Evolutionary conservation across 53 echinoderm and acorn worm species (phyloP).

Genomic region (Stichopus horrens): DNA sequence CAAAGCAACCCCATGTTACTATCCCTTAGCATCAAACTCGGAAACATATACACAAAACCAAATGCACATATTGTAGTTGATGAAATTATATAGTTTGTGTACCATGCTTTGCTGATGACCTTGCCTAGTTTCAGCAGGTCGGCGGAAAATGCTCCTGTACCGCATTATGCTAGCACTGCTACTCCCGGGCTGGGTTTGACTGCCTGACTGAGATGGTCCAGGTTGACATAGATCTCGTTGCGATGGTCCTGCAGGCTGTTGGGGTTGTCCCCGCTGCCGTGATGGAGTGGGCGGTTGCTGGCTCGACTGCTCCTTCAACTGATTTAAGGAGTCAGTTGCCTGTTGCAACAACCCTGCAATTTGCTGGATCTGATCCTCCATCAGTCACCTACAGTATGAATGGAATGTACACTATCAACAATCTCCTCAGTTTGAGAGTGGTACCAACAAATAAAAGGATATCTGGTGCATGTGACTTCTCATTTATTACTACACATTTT

Average conservation of each 20-base stretch:
- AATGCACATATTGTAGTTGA: no score
- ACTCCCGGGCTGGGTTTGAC: not conserved
- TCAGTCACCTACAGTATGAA: not conserved
- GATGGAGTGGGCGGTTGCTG: not conserved
- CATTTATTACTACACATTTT: no score
- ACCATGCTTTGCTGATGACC: constrained; percentile 2
- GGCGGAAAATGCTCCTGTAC: not conserved
- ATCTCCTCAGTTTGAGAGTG: no score
- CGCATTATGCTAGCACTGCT: not conserved
- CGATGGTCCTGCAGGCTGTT: not conserved
- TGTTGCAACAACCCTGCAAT: not conserved
- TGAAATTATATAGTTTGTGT: not conserved
- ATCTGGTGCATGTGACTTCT: no score
- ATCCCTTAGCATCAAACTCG: no score
- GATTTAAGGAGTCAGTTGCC: not conserved
- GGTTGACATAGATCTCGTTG: not conserved
- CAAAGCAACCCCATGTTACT: no score
- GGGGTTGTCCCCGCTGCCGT: not conserved
- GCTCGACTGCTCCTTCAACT: no score
- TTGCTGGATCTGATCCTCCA: not conserved
- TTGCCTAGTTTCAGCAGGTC: no score
- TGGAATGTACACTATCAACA: no score
- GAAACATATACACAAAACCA: no score
- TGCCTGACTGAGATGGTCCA: not conserved
- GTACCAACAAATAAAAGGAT: no score